phyloP scores from a whole-genome alignment of 2,888 invertebrate genomes.

The Melanotus villosus region DNA sequence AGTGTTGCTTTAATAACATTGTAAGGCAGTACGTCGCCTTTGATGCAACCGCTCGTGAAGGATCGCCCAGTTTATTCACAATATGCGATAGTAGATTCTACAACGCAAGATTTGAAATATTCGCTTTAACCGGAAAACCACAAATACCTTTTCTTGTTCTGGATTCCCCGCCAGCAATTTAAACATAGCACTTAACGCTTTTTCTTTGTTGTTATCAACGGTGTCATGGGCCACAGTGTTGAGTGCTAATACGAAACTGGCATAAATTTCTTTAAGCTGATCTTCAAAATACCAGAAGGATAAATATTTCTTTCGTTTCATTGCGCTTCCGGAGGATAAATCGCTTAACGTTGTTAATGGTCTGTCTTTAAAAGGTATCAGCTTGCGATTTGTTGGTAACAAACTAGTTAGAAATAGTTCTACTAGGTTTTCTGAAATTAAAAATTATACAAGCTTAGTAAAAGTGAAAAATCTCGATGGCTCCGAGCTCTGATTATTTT shows the following conservation, averaged over 20 bases:
- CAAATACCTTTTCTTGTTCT: constrained; percentile 84
- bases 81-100: constrained; percentile 83
- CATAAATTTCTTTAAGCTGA: constrained; percentile 81
- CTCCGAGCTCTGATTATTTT: no score
- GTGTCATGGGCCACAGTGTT: constrained; percentile 84
- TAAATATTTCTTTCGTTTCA: constrained; percentile 76
- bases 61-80: constrained; percentile 97
- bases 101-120: constrained; percentile 33
- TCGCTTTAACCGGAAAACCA: neutral
- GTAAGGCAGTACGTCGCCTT: constrained; percentile 89
- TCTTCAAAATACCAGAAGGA: constrained; percentile 92
- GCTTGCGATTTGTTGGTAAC: constrained; percentile 76
- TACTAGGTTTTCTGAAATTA: constrained; percentile 81
- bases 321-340: constrained; percentile 76
- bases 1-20: constrained; percentile 86
- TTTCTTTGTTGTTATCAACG: constrained; percentile 85
- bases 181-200: constrained; percentile 82
- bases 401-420: constrained; percentile 84
- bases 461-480: no score
- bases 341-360: constrained; percentile 73
- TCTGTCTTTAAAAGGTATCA: constrained; percentile 78
- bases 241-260: constrained; percentile 79
- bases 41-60: constrained; percentile 88
- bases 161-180: constrained; percentile 84
- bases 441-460: no score